A percentile compares a stretch with the other conserved stretches of the same genome.
These are phyloP conservation scores for Venusia cambrica DNA, from an alignment of 2,888 invertebrate genomes.

Conservation along the genomic window DNA sequence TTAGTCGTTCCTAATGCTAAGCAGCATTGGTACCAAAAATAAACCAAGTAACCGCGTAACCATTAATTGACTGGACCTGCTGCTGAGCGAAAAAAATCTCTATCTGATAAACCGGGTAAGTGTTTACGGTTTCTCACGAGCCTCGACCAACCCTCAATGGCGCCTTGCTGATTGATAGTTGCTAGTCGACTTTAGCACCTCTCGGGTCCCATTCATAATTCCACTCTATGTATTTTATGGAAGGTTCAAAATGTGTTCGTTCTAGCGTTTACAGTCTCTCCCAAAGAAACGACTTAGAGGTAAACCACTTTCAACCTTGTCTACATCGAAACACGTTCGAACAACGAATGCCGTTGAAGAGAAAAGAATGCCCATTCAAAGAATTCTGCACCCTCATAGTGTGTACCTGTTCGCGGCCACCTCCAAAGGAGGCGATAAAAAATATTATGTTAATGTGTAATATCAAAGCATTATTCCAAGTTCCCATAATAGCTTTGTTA, in stretches of 20 bases:
- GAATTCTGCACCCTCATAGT: constrained; percentile 80
- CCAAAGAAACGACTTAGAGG: constrained; percentile 4
- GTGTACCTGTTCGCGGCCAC: constrained; percentile 77
- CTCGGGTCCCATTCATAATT: constrained; percentile 30
- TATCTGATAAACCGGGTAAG: constrained; percentile 78
- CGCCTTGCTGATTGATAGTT: constrained; percentile 80
- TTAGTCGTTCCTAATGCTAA: constrained; percentile 65
- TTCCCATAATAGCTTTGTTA: constrained; percentile 76
- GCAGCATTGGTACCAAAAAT: constrained; percentile 65
- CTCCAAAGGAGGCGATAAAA: constrained; percentile 73
- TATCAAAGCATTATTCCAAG: constrained; percentile 74
- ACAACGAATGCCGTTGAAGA: constrained; percentile 23
- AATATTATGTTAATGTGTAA: constrained; percentile 77
- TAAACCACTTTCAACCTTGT: constrained; percentile 32
- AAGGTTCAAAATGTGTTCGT: constrained; percentile 33
- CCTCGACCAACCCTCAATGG: constrained; percentile 77
- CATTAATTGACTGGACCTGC: constrained; percentile 79
- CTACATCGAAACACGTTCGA: constrained; percentile 26
- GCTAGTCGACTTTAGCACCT: constrained; percentile 68
- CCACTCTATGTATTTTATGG: constrained; percentile 30
- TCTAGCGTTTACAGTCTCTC: constrained; percentile 3
- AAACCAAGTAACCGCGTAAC: constrained; percentile 76
- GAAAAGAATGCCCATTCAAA: constrained; percentile 68
- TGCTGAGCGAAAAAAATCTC: constrained; percentile 71
- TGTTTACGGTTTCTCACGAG: constrained; percentile 80